Base-by-base conservation (phyloP, 2,113 vertebrate genomes). In the Origma solitaria region DNA sequence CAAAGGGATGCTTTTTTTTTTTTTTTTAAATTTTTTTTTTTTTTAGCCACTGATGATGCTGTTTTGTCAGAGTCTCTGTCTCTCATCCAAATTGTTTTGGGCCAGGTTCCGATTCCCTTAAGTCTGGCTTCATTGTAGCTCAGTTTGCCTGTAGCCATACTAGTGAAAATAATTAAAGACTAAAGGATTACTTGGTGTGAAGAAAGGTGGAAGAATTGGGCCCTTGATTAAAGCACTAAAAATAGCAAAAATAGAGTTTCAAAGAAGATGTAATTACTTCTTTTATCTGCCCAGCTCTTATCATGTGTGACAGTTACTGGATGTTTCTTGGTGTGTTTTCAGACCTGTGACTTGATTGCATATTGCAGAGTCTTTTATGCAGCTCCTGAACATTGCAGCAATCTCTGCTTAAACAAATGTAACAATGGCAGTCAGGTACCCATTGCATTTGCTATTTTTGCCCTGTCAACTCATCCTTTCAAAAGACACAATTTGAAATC, bases 361-460 rank as follows among this genome's bases (percentile, higher is more conserved):
- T 82, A 90, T 96, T 92, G 82, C 93, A 72, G 90, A 75, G 85
- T 10, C 90, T 95, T 91, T 92, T 95, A 84, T 83, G 73, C 6
- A 0, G 78, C 88, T 82, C 82, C 73, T 93, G 89, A 94, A 90
- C 90, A 77, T 60, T 62, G 86, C 91, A 61, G 93, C 94, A 95
- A 94, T 95, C 77, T 95, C 92, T 92, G 51, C 95, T 96, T 96
- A 97, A 96, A 96, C 92, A 94, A 96, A 95, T 94, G 69, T 90
- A 97, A 96, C 95, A 96, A 94, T 86, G 82, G 76, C 37, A 97
- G 90, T 75, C 88, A 60, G 93, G 80, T 92, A 92, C 92, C 84
- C 71, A 92, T 71, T 95, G 95, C 94, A 92, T 87, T 92, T 94
- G 93, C 89, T 95, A 75, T 90, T 97, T 97, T 88, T 92, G 82